Evolutionary conservation across 1,140 invertebrate genomes (phyloP), one percentile per base, ranked within the genome.

Genomic region (Drosophila orosa): DNA sequence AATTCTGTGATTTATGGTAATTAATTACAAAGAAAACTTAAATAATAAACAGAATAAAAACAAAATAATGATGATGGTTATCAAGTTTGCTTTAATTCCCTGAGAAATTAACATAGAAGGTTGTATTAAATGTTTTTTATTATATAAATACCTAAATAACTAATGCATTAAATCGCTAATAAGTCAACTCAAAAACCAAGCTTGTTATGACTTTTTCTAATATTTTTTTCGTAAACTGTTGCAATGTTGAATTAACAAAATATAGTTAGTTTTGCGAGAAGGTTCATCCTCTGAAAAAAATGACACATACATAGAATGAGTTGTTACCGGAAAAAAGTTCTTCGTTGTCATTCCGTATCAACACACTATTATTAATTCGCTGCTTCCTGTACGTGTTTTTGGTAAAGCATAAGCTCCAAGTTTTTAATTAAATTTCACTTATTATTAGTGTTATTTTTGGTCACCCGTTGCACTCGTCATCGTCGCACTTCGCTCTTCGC

Each of bases 381-480:
- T 29, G 65, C 35, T 58, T 71, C 42, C 65, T 44, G 42, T 33
- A 12, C 40, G 15, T 57, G 63, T 45, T 68, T 29, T 19, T 22
- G 31, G 9, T 4, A 57, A 47, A 71, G 69, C 67, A 40, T 72
- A 39, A 19, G 27, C 37, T 52, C n/a, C 25, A 73, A 61, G 68
- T 73, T 73, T 73, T 73, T 73, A 73, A 73, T 73, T 73, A 73
- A 73, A 73, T 52, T 73, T 39, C 33, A 59, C 47, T 76, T 76
- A 76, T 75, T 76, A 58, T 76, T 75, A 75, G 66, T 39, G 40
- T 31, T 56, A 57, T 71, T 75, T 75, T 74, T 22, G 57, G 40
- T 19, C 71, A 62, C 31, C 59, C 44, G 31, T 40, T 66, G 42
- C 65, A 71, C 52, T 67, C 45, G 37, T 50, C 45, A 48, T 47